Evolutionary conservation across 2,797 vertebrate species (phyloP).

Genomic region (Galagoides demidoff): DNA sequence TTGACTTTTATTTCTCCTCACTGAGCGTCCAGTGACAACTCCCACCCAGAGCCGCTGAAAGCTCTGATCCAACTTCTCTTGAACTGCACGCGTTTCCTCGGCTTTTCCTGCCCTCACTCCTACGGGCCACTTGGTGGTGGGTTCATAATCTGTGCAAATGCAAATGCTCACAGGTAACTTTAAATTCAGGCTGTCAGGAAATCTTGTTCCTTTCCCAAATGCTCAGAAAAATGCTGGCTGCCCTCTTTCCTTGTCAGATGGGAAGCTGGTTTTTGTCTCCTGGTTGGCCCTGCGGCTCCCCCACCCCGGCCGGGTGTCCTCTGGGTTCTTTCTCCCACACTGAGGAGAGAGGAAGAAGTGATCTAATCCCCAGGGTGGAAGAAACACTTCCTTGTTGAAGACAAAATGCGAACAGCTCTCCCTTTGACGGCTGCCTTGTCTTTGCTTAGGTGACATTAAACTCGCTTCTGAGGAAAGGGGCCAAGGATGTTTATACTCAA

Average conservation of each 20-base stretch:
- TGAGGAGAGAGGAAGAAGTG: background rate
- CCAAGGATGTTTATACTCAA: background rate
- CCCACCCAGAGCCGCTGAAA: background rate
- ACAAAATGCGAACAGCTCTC: slow-evolving; percentile 65
- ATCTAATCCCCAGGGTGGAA: slow-evolving; percentile 48
- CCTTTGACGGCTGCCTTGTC: background rate
- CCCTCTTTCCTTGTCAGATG: background rate
- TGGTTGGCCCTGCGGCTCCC: background rate
- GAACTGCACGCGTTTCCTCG: background rate
- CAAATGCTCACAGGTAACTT: slow-evolving; percentile 47
- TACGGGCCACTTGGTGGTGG: background rate
- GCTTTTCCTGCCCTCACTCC: slow-evolving; percentile 39
- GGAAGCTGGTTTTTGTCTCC: slow-evolving; percentile 40
- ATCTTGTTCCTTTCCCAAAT: slow-evolving; percentile 55
- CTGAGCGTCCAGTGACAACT: background rate
- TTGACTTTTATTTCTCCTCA: background rate
- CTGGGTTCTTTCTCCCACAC: slow-evolving; percentile 55
- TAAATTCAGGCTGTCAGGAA: slow-evolving; percentile 42
- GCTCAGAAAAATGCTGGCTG: background rate
- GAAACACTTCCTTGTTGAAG: slow-evolving; percentile 62
- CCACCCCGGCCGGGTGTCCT: background rate
- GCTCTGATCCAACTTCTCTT: background rate
- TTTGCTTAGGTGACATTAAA: slow-evolving; percentile 49
- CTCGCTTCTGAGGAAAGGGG: slow-evolving; percentile 5
- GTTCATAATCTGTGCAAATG: slow-evolving; percentile 3